These are phyloP conservation scores for Sakesphorus luctuosus DNA, from an alignment of 2,113 vertebrate species.

Conservation along the genomic window DNA sequence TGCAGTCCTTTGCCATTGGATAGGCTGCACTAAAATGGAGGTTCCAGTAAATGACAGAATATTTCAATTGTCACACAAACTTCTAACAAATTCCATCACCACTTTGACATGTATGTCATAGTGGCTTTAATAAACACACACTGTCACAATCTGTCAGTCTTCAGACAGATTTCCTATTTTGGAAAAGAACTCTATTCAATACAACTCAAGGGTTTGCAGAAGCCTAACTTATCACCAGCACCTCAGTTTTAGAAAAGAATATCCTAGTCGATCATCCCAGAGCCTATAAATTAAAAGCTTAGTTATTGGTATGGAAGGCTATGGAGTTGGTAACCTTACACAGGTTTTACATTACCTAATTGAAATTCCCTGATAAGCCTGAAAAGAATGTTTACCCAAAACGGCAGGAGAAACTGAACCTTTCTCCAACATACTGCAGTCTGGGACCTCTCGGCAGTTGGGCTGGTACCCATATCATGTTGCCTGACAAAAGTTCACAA, in stretches of 20 bases:
- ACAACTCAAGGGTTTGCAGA: not conserved
- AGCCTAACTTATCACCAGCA: not conserved
- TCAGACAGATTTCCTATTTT: not conserved
- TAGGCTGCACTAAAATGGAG: constrained; percentile 4
- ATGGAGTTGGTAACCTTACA: not conserved
- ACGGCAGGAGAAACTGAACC: not conserved
- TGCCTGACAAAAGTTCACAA: not conserved
- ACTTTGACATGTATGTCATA: not conserved
- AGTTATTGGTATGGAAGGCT: not conserved
- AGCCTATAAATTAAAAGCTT: not conserved
- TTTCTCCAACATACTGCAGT: not conserved
- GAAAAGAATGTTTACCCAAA: not conserved
- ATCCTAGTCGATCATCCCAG: not conserved
- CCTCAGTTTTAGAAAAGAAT: not conserved
- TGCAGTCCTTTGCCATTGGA: constrained; percentile 4
- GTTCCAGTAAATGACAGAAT: constrained; percentile 38
- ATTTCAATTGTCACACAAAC: constrained; percentile 12
- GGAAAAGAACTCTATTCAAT: not conserved
- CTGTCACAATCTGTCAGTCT: not conserved
- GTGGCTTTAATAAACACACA: not conserved
- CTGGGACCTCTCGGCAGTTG: not conserved
- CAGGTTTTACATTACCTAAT: not conserved
- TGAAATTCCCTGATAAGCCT: not conserved
- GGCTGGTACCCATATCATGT: not conserved
- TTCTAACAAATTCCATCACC: constrained; percentile 1